Percentiles rank a stretch among this genome's conserved stretches.
phyloP scores from a whole-genome alignment of 2,113 vertebrate genomes.

The Crotalus helleri region DNA sequence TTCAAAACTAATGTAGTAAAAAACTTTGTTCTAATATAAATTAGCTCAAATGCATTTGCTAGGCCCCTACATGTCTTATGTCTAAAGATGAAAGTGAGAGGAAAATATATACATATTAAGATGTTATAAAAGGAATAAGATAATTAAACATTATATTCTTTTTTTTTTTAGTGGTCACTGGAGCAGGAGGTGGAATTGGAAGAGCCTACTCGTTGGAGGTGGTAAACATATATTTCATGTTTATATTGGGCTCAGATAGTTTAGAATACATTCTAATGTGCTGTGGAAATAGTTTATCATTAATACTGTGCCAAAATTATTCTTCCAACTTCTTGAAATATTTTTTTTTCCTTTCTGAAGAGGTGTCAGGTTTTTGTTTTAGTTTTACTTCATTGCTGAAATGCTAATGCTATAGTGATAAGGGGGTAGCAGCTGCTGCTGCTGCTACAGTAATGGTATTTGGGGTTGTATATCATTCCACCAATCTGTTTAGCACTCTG shows the following conservation, averaged over 20 bases:
- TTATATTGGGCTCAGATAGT: neutral
- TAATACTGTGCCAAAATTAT: neutral
- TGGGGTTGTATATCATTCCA: neutral
- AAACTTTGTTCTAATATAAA: neutral
- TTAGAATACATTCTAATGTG: neutral
- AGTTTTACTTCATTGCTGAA: neutral
- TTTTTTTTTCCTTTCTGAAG: neutral
- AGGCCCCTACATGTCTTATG: neutral
- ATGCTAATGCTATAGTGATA: neutral
- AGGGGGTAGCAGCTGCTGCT: neutral
- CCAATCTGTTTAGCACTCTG: neutral
- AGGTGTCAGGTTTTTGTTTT: neutral
- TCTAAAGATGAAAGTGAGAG: neutral
- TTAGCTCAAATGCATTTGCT: neutral
- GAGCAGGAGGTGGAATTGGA: constrained; percentile 83
- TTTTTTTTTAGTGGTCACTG: constrained; percentile 79
- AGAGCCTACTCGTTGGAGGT: constrained; percentile 83
- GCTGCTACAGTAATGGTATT: neutral
- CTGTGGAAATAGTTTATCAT: neutral
- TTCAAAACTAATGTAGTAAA: neutral
- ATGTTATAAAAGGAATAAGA: neutral
- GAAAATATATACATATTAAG: neutral
- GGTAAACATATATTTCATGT: constrained; percentile 24
- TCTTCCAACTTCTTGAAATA: neutral
- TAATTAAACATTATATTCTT: neutral